Base-by-base conservation (phyloP, 2,797 vertebrate species). In the Gouania willdenowi region DNA sequence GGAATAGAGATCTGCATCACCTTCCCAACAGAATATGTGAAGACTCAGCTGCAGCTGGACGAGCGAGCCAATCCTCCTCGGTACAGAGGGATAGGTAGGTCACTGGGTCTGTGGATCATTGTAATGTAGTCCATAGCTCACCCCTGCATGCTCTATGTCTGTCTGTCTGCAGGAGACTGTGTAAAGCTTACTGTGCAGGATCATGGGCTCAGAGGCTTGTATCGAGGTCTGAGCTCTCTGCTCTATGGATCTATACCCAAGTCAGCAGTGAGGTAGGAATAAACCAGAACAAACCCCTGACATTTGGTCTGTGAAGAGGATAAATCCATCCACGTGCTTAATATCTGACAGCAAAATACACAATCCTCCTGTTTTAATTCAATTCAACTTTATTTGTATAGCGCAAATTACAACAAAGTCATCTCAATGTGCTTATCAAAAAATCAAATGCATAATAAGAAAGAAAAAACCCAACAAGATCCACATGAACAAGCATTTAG, bases 201-300 rank as follows among this genome's bases (percentile, higher is more conserved):
- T 46, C 87, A 90, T n/a, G 84, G 89, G 2, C 75, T 90, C 28
- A 76, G 85, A 73, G 90, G 88, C n/a, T 71, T 89, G 45, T 89
- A 91, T 40, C 79, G 90, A 51, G 90, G 88, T 6, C 85, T 91
- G 28, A 90, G 91, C 80, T 88, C 89, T 20, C 65, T 90, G 53
- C 82, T 92, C 2, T 88, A 87, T 11, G 87, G 87, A 39, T 90
- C 90, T n/a, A 91, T 91, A 63, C 86, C 89, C 17, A 92, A 92
- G 56, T 88, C 89, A 52, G 90, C 88, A 25, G 82, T 91, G 53
- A 87, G 90, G 89, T 92, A 71, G 77, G 36, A 37, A 50, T 15
- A 26, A n/a, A n/a, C n/a, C n/a, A n/a, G n/a, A n/a, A n/a, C n/a
- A n/a, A n/a, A n/a, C n/a, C n/a, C n/a, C n/a, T n/a, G n/a, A n/a